Evolutionary conservation across 2,113 vertebrate species (phyloP), one percentile per base, ranked within the genome.

Genomic region (Urocynchramus pylzowi): DNA sequence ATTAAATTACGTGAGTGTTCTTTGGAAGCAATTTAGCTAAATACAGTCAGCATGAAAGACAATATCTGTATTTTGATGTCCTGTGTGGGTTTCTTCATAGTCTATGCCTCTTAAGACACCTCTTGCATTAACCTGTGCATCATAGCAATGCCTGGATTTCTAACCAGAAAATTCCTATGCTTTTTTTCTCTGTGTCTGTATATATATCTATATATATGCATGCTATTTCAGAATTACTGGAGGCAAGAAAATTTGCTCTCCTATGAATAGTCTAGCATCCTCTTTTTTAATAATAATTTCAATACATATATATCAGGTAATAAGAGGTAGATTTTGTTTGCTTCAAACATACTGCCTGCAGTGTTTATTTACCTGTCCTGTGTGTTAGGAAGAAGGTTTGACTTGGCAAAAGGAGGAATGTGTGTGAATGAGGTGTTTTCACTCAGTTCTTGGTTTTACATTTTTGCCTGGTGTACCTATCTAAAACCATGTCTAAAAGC

Each of bases 131-230:
- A 44, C 27, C 19, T 70, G 17, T 64, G 28, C 20, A 53, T 74
- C 37, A 50, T n/a, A 75, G 45, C 65, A 60, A 13, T 42, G 23
- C 22, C 49, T 79, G n/a, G 39, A 59, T 44, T 84, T 82, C 77
- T 87, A 64, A 47, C 45, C 2, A 64, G 45, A 87, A 57, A 71
- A 35, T 10, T 56, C 15, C 21, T 37, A 2, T 54, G 16, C 21
- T 39, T 61, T 44, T 76, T 83, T 44, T 10, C 10, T 18, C 7
- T 42, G 0, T 71, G 6, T 63, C 0, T 79, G 0, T 30, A 1
- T 67, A 5, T 37, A 0, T 39, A 21, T 63, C 7, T 59, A 6
- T 42, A 13, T 26, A 6, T n/a, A 59, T 49, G 21, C 35, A 21
- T 49, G 13, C 20, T 75, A 39, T 67, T 87, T 87, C 47, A 81